Conservation (phyloP, 2,888 invertebrate species). For the Stegophylla sp. region DNA sequence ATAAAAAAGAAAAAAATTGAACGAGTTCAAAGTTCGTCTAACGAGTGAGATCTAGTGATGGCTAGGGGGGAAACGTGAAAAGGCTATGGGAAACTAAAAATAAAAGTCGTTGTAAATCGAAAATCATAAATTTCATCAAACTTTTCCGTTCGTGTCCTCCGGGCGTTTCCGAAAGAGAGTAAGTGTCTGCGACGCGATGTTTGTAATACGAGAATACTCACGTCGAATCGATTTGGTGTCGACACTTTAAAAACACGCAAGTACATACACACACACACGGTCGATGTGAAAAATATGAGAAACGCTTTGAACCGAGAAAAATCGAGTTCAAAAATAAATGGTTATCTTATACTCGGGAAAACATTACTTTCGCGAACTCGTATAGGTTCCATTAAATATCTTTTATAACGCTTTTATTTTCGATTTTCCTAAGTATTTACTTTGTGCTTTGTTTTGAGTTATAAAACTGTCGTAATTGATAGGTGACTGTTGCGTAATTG, state of each 20-base stretch:
- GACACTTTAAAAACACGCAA: not conserved
- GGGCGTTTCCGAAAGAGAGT: not conserved
- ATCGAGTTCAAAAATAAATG: too few relatives aligned
- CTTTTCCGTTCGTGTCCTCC: slow-evolving; percentile 19
- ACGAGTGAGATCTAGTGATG: not conserved
- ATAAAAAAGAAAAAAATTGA: slow-evolving; percentile 13
- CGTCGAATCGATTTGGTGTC: slow-evolving; percentile 19
- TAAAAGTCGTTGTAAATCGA: slow-evolving; percentile 45
- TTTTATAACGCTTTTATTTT: too few relatives aligned
- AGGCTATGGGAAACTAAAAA: slow-evolving; percentile 34
- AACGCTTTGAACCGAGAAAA: too few relatives aligned
- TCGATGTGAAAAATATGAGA: too few relatives aligned
- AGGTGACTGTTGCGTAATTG: too few relatives aligned
- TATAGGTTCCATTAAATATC: too few relatives aligned
- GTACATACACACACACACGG: too few relatives aligned
- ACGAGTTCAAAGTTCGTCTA: slow-evolving; percentile 5
- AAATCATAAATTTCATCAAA: slow-evolving; percentile 47
- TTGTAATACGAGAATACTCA: not conserved
- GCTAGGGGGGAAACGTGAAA: not conserved
- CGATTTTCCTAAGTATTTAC: too few relatives aligned
- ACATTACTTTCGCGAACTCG: too few relatives aligned
- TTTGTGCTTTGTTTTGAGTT: too few relatives aligned
- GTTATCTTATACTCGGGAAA: too few relatives aligned
- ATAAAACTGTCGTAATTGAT: too few relatives aligned
- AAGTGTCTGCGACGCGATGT: slow-evolving; percentile 30